Percentiles rank a stretch among this genome's conserved stretches.
Conservation (phyloP, 2,888 invertebrate genomes). For the Xestia ashworthii region DNA sequence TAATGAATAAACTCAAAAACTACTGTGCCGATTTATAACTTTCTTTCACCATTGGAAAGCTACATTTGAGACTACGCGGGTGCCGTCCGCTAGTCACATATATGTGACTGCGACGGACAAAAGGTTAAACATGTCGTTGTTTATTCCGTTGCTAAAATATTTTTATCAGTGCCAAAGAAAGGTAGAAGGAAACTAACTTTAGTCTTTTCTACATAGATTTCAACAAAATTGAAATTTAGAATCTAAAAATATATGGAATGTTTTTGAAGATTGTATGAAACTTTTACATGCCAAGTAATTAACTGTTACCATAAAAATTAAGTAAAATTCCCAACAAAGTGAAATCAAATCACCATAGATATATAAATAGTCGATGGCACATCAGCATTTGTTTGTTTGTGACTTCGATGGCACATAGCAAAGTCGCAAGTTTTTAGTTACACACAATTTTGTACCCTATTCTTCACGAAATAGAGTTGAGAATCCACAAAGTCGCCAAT, state of each 20-base stretch:
- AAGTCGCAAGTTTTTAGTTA: slow-evolving; percentile 19
- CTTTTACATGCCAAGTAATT: not conserved
- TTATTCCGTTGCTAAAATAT: no score
- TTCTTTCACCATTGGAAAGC: no score
- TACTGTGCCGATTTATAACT: no score
- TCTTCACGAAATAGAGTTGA: not conserved
- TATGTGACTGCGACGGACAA: no score
- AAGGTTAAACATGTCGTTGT: no score
- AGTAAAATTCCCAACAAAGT: slow-evolving; percentile 32
- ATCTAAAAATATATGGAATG: not conserved
- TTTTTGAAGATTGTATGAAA: not conserved
- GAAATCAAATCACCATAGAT: not conserved
- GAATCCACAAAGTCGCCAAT: not conserved
- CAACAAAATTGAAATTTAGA: not conserved
- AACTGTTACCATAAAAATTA: not conserved
- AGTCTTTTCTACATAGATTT: not conserved
- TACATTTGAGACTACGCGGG: no score
- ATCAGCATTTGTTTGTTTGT: not conserved
- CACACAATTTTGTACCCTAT: not conserved
- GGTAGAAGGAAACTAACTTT: not conserved
- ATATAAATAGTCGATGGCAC: slow-evolving; percentile 40
- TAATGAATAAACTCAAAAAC: no score
- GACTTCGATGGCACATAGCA: slow-evolving; percentile 25
- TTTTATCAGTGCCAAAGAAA: no score
- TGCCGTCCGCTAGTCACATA: no score